Evolutionary conservation across 2,888 invertebrate genomes (phyloP), one percentile per base, ranked within the genome.

Genomic region (Nomada lathburiana): DNA sequence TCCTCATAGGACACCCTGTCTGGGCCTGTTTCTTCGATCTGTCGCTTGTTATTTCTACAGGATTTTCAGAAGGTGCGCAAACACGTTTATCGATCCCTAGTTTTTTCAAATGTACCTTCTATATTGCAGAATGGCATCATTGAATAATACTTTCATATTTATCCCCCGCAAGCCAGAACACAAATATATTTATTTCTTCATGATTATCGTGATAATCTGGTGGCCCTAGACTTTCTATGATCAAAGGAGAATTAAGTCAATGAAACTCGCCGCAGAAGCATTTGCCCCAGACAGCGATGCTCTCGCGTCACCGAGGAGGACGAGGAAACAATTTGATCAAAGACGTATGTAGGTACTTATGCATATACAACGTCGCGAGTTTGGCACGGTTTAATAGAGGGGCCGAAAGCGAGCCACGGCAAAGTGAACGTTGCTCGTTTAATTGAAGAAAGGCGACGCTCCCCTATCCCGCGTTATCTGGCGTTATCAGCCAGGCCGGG

Each of bases 401-500:
- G 60, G 64, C 26, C 20, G 63, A 72, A 65, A 71, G 36, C 36
- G 29, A 69, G 57, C 60, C 53, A 44, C 23, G 68, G n/a, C 57
- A 20, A 50, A 23, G 77, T 52, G 57, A 77, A 62, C 67, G 78
- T 68, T 77, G 67, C 50, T 68, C 75, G 86, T 57, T 72, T 65
- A 75, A 72, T 77, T 68, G 73, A 70, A 73, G 59, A 62, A 64
- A 67, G 55, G 63, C 62, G 78, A 57, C 57, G 69, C 42, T 47
- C 55, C 79, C 69, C 78, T 47, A 62, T 65, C 55, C 72, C 47
- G 52, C 62, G 69, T 75, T 79, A 79, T 79, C 79, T n/a, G 53
- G 79, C 77, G 76, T 79, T 79, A 79, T 79, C 79, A 52, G 78
- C n/a, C 52, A 13, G 63, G 62, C 29, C 50, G 36, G 62, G 62